Percentiles rank a stretch among this genome's conserved stretches.
phyloP scores from a whole-genome alignment of 2,797 vertebrate species.

The Enteromius treurensis region DNA sequence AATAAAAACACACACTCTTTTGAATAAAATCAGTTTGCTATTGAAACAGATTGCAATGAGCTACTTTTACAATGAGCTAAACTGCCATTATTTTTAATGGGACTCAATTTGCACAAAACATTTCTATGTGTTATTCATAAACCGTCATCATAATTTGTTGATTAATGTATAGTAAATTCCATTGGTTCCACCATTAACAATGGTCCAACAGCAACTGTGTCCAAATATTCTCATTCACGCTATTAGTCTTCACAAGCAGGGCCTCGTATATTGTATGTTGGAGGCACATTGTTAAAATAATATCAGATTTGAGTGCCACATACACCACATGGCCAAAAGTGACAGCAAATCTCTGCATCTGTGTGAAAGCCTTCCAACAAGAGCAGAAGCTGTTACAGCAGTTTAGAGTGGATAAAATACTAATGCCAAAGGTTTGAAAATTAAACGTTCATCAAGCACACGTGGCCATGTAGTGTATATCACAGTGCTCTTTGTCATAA shows the following conservation, averaged over 20 bases:
- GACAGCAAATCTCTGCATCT: neutral
- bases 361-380: neutral
- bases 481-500: constrained; percentile 43
- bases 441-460: neutral
- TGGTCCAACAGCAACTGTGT: neutral
- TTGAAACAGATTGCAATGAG: neutral
- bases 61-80: neutral
- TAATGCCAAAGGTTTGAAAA: neutral
- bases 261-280: constrained; percentile 12
- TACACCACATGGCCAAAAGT: constrained; percentile 3
- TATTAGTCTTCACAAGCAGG: constrained; percentile 38
- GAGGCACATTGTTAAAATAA: constrained; percentile 46
- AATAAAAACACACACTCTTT: neutral
- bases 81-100: neutral
- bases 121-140: neutral
- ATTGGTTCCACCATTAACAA: constrained; percentile 1
- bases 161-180: neutral
- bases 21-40: constrained; percentile 13
- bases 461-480: constrained; percentile 4
- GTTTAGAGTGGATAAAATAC: neutral
- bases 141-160: constrained; percentile 2
- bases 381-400: neutral
- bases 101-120: neutral
- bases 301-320: neutral
- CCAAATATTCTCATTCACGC: neutral